These are phyloP conservation scores for Pseudopodoces humilis DNA, from an alignment of 2,113 vertebrate genomes.

Conservation along the genomic window DNA sequence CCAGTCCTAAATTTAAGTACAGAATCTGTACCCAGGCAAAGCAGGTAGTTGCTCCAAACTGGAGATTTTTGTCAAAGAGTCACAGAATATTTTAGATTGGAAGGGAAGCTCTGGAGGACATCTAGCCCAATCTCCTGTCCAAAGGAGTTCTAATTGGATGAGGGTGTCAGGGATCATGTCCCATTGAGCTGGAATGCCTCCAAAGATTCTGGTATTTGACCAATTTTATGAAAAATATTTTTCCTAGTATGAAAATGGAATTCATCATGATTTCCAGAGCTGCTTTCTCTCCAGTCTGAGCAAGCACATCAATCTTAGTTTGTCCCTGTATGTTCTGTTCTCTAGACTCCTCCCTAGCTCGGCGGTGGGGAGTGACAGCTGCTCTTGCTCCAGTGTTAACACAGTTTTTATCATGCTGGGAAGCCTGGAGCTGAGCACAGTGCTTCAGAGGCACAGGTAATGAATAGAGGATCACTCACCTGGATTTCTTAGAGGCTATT, in stretches of 20 bases:
- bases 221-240: neutral
- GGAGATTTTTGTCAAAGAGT: neutral
- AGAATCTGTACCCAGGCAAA: neutral
- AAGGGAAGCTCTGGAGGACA: neutral
- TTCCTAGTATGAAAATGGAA: neutral
- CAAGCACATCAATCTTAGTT: neutral
- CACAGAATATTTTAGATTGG: neutral
- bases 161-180: neutral
- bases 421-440: neutral
- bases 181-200: neutral
- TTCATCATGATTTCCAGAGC: neutral
- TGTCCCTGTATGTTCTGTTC: neutral
- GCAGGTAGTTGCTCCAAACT: neutral
- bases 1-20: neutral
- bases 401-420: neutral
- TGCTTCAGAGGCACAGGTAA: neutral
- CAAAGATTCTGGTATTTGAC: neutral
- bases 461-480: neutral
- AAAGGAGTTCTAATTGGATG: neutral
- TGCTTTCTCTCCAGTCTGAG: neutral
- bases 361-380: rapidly evolving
- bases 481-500: neutral
- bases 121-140: neutral
- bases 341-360: neutral
- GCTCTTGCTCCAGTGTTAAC: neutral